Conservation (phyloP, 2,888 invertebrate species). For the Eilema griseolum region DNA sequence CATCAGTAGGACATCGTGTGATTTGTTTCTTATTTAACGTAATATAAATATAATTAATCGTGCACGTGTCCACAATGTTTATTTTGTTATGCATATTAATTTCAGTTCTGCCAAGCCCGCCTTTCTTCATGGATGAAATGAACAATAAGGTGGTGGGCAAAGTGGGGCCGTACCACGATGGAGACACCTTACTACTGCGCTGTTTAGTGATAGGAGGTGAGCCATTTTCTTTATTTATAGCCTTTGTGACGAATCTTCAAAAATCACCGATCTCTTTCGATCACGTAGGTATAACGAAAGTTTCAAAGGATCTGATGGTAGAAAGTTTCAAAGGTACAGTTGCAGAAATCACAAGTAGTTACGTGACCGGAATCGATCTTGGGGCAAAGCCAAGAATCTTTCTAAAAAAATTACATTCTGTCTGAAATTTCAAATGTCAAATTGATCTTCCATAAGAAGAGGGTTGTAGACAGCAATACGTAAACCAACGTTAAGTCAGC, state of each 20-base stretch:
- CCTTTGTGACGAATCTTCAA: neutral
- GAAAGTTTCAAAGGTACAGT: neutral
- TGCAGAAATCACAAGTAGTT: neutral
- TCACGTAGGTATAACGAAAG: neutral
- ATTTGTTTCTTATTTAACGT: neutral
- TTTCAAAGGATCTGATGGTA: too few relatives aligned
- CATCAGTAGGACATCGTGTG: too few relatives aligned
- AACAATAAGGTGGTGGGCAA: slow-evolving; percentile 78
- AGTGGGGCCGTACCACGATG: slow-evolving; percentile 87
- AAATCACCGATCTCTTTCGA: neutral
- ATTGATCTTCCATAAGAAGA: neutral
- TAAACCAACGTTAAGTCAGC: too few relatives aligned
- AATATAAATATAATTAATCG: too few relatives aligned
- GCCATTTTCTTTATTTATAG: slow-evolving; percentile 24
- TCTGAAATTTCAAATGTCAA: neutral
- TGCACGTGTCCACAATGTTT: too few relatives aligned
- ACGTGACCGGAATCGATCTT: neutral
- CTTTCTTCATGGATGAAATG: slow-evolving; percentile 83
- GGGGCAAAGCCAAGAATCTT: slow-evolving; percentile 3
- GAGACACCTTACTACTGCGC: slow-evolving; percentile 84
- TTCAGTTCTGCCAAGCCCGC: slow-evolving; percentile 81
- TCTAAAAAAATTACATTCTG: neutral
- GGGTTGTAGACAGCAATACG: neutral
- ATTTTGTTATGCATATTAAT: slow-evolving; percentile 25
- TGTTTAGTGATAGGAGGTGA: slow-evolving; percentile 88